Evolutionary conservation across 1,140 invertebrate genomes (phyloP), one percentile per base, ranked within the genome.

Genomic region (Planococcus citri): DNA sequence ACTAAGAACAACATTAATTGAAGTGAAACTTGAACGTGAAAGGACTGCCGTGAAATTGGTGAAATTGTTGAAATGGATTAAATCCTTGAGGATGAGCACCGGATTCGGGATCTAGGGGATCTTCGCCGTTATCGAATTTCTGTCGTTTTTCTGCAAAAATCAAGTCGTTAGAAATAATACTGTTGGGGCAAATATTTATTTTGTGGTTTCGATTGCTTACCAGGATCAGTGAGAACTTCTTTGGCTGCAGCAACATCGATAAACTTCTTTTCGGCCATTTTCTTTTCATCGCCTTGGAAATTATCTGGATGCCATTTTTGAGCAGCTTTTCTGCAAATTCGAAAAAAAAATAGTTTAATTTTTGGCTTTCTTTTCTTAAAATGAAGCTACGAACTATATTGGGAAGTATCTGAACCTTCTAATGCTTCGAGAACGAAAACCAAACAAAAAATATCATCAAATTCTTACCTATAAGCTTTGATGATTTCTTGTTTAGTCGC

Each of bases 251-350:
- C 97, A 75, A 99, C 95, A 78, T 99, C 96, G 72, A 99, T 98
- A 76, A 99, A 99, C 79, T 91, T 97, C 78, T 97, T 97, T 78
- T 99, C 91, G 0, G 97, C 97, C 29, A 87, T 82, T 77, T 96
- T 94, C 80, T 99, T 99, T 73, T 87, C 86, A 68, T 94, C 89
- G 6, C 86, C 88, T 71, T 87, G 84, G 78, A 89, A 98, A 80
- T 95, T 95, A 79, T 99, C 97, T 0, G 97, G 97, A 83, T 99
- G 97, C 95, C 96, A 99, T 78, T 97, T 92, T 78, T 95, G 92
- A 17, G 97, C 97, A 69, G 94, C 85, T 84, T 97, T 98, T 73
- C 96, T 78, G 60, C 73, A 72, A 69, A 69, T 68, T 29, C 17
- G 61, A 25, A 22, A n/a, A 25, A 21, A 6, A 20, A 9, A 60